Base-by-base conservation (phyloP, 2,888 invertebrate genomes). In the Apodemia hepburni region DNA sequence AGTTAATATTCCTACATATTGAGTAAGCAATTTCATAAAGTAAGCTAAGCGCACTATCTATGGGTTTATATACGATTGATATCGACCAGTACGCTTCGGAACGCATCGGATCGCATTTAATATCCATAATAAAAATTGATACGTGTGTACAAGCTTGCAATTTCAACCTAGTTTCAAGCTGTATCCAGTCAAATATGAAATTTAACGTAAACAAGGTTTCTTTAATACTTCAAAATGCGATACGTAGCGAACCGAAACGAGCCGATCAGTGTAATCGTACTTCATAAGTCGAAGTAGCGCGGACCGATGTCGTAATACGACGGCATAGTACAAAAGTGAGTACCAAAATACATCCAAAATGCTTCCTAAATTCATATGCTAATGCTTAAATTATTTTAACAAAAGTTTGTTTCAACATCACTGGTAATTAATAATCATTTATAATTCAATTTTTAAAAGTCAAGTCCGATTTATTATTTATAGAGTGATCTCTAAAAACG, bases 281-380 rank as follows among this genome's bases (percentile, higher is more conserved):
- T 42, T 15, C 12, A 42, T 78, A 83, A 77, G 79, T 84, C 79
- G 78, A 84, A 82, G 72, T 77, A 81, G 82, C 71, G 83, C 86
- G 88, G 89, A 88, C 89, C 78, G 75, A 70, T 79, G 82, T 84
- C 86, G 80, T 76, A 75, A 74, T 68, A 71, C 83, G 85, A 87
- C 86, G 74, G 75, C 70, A 79, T 71, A 84, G 82, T 88, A 89
- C 85, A 89, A 88, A 88, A 87, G 69, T 80, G 79, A 83, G 84
- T 88, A 88, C 87, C 87, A 88, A 89, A 87, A 88, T 86, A 87
- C 79, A 84, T 84, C 77, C 80, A 77, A 82, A 78, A 79, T 68
- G 73, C 61, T 42, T 38, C 15, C 57, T 51, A 58, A 58, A 17
- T 58, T 45, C 61, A 58, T 62, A 51, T 33, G 51, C 58, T 58